Evolutionary conservation across 2,888 invertebrate genomes (phyloP).

Genomic region (Tipula unca): DNA sequence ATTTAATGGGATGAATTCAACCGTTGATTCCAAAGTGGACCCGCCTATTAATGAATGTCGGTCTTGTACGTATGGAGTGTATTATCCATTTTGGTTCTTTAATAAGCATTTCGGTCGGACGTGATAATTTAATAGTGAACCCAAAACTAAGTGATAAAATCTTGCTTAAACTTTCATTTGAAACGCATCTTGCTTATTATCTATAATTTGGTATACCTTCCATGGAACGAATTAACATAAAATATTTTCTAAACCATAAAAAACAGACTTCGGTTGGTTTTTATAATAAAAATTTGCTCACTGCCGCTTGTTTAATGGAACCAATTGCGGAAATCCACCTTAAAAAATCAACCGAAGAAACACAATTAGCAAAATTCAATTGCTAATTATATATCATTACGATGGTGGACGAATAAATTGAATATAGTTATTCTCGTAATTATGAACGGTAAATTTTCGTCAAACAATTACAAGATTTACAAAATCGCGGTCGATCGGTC

Average conservation of each 20-base stretch:
- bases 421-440: background rate
- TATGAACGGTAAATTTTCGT: background rate
- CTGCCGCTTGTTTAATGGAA: background rate
- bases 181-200: background rate
- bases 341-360: background rate
- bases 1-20: too few relatives aligned
- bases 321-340: background rate
- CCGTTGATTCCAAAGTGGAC: too few relatives aligned
- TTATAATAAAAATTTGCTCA: background rate
- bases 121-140: background rate
- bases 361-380: background rate
- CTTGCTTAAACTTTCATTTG: background rate
- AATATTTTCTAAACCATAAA: background rate
- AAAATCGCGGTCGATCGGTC: background rate
- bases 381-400: background rate
- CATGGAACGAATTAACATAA: background rate
- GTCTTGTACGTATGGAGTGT: too few relatives aligned
- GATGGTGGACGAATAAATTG: background rate
- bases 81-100: too few relatives aligned
- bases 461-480: background rate
- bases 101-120: too few relatives aligned
- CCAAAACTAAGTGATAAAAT: background rate
- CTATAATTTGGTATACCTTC: background rate
- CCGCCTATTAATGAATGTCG: too few relatives aligned
- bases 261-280: background rate